phyloP scores from a whole-genome alignment of 2,113 vertebrate genomes.

The Struthio camelus region DNA sequence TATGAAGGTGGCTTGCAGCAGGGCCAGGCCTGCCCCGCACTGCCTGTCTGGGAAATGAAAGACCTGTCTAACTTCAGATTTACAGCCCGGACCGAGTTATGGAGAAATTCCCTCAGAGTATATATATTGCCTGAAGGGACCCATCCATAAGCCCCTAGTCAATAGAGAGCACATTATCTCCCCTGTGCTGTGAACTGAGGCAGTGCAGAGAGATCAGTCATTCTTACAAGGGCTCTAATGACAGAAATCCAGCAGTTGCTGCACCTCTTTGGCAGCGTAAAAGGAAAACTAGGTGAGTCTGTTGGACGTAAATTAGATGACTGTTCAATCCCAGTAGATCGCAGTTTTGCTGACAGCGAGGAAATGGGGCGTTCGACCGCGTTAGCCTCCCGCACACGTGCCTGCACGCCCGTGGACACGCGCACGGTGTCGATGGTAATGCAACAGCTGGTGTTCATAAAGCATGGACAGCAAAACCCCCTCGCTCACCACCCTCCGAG shows the following conservation, averaged over 20 bases:
- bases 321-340: not conserved
- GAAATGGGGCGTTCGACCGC: accelerated
- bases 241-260: not conserved
- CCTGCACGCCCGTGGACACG: not conserved
- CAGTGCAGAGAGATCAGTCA: not conserved
- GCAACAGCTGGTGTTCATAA: accelerated
- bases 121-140: not conserved
- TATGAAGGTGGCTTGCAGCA: not conserved
- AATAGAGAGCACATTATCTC: conserved; percentile 28
- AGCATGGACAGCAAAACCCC: not conserved
- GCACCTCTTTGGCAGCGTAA: not conserved
- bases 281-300: conserved; percentile 10
- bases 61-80: not conserved
- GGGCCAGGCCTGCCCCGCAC: not conserved
- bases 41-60: not conserved
- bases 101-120: not conserved
- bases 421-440: not conserved
- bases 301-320: not conserved
- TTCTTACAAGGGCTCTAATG: not conserved
- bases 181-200: not conserved
- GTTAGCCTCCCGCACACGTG: not conserved
- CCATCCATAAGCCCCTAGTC: conserved; percentile 30
- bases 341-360: not conserved
- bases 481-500: not conserved
- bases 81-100: not conserved